Evolutionary conservation across 2,797 vertebrate species (phyloP).

Genomic region (Sebastes jordani): DNA sequence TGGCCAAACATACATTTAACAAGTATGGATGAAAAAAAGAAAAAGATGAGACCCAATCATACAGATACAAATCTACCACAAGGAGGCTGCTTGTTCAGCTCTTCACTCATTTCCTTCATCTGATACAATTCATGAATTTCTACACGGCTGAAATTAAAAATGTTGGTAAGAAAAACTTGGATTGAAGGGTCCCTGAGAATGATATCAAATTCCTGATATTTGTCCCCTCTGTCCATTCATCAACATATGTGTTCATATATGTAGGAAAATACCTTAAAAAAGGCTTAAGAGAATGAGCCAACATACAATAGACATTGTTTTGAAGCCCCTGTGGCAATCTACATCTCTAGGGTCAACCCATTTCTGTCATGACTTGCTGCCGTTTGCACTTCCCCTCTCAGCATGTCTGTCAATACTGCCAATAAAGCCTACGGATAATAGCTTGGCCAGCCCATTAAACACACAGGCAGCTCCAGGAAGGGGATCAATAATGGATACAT

Average conservation of each 20-base stretch:
- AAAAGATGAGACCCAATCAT: background rate
- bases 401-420: conserved; percentile 76
- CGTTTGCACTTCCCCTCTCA: conserved; percentile 75
- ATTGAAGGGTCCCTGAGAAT: background rate
- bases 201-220: background rate
- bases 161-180: background rate
- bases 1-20: background rate
- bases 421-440: conserved; percentile 80
- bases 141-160: background rate
- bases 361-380: conserved; percentile 62
- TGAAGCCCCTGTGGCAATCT: conserved; percentile 45
- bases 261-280: background rate
- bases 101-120: background rate
- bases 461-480: conserved; percentile 74
- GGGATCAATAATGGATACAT: conserved; percentile 77
- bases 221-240: background rate
- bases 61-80: background rate
- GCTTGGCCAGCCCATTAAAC: conserved; percentile 77
- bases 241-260: background rate
- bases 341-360: conserved; percentile 61
- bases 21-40: background rate
- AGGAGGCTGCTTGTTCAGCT: background rate
- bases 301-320: conserved; percentile 23
- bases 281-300: background rate
- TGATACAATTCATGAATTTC: background rate